Base-by-base conservation (phyloP, 2,888 invertebrate genomes). In the Lutraria lutraria region DNA sequence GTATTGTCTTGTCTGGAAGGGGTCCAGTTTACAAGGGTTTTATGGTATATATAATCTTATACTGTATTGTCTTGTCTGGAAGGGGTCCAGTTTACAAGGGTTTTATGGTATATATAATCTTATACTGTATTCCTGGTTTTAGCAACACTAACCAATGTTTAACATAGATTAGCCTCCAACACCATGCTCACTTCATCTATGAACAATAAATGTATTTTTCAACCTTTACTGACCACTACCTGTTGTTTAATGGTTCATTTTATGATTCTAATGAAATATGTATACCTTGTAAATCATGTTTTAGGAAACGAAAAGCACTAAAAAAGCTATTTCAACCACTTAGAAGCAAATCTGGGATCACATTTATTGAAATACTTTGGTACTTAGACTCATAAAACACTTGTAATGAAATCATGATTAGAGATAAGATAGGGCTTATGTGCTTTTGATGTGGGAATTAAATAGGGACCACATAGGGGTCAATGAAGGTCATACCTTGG, bases 201-300 rank as follows among this genome's bases (percentile, higher is more conserved):
- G 25, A 68, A 76, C 19, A 34, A 76, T 76, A 19, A 76, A 6
- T 34, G 76, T 76, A 76, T 83, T 54, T 83, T 81, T 81, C 54
- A 56, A 29, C 56, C 81, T 29, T 29, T 19, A 54, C 43, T 83
- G 83, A 83, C 83, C 83, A 83, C 72, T 83, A 83, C 83, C 83
- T 83, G 83, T 72, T 52, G n/a, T 52, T 83, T 83, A 72, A 83
- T 72, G n/a, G 72, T 72, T 53, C 15, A 29, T n/a, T 83, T 83
- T 72, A 83, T 83, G 43, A 63, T 34, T 52, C 15, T 83, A 68
- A 83, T 83, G 83, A 83, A 83, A 83, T 68, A 83, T 83, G 83
- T 83, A 83, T 72, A 15, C 34, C 25, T 0, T 83, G 83, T 29
- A 68, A 15, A 43, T 68, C 72, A 83, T 83, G 25, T 16, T 72